phyloP scores from a whole-genome alignment of 1,140 invertebrate genomes.

The Sitobion miscanthi region DNA sequence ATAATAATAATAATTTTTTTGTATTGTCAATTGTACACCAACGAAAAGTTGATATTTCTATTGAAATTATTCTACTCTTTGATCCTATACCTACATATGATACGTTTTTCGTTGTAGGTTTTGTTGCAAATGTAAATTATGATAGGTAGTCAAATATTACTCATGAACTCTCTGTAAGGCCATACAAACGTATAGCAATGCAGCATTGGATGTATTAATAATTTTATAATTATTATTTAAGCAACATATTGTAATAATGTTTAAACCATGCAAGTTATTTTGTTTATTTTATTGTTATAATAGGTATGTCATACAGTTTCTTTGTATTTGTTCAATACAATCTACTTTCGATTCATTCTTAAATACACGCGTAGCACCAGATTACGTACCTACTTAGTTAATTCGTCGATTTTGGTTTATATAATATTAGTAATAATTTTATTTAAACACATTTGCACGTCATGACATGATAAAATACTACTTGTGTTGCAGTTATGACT shows the following conservation, averaged over 20 bases:
- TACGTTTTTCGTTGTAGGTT: neutral
- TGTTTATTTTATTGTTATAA: too few species aligned
- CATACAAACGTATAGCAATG: neutral
- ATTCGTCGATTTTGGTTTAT: neutral
- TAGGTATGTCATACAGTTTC: neutral
- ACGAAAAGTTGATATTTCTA: neutral
- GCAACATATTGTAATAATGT: neutral
- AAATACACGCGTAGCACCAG: neutral
- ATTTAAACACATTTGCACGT: neutral
- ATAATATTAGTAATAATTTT: neutral
- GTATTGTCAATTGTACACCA: neutral
- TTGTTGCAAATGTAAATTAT: neutral
- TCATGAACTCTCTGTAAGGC: neutral
- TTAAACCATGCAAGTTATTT: too few species aligned
- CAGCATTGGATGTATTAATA: neutral
- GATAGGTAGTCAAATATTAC: neutral
- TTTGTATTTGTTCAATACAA: neutral
- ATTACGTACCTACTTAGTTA: neutral
- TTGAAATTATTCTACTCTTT: neutral
- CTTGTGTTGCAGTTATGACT: neutral
- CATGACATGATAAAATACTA: neutral
- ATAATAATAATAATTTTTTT: neutral
- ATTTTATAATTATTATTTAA: neutral
- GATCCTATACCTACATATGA: too few species aligned
- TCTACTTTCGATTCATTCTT: neutral